phyloP scores from a whole-genome alignment of 37 sponge, comb jelly and placozoan species.

The Spongilla lacustris region DNA sequence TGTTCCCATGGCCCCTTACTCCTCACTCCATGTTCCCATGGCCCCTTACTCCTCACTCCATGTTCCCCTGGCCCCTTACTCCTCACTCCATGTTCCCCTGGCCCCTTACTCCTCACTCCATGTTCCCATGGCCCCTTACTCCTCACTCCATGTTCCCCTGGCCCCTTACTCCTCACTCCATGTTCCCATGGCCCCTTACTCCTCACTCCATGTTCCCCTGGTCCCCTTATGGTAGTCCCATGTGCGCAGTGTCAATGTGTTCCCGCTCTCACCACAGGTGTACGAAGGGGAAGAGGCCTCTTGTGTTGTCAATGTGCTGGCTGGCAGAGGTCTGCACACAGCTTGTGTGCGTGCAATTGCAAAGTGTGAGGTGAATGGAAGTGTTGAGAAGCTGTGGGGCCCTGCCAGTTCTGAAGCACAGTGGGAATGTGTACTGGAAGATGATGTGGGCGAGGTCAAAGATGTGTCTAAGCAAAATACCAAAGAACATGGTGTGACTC shows the following conservation, averaged over 20 bases:
- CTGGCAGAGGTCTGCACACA: not conserved
- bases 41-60: no score
- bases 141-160: no score
- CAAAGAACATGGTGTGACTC: not conserved
- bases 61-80: no score
- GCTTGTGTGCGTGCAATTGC: conserved; percentile 35
- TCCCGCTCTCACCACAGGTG: not conserved
- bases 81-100: no score
- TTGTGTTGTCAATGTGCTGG: not conserved
- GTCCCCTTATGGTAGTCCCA: not conserved
- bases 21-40: no score
- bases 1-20: no score
- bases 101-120: no score
- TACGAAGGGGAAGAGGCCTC: not conserved
- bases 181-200: no score
- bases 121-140: no score
- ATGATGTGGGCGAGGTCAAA: not conserved
- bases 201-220: no score
- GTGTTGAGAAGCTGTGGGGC: conserved; percentile 50
- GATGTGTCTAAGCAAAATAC: not conserved
- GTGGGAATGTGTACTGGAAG: conserved; percentile 14
- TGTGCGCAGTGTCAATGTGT: not conserved
- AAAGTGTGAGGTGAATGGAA: conserved; percentile 31
- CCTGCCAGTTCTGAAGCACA: not conserved
- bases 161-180: no score